phyloP scores from a whole-genome alignment of 2,113 vertebrate genomes.

The Sylvietta virens region DNA sequence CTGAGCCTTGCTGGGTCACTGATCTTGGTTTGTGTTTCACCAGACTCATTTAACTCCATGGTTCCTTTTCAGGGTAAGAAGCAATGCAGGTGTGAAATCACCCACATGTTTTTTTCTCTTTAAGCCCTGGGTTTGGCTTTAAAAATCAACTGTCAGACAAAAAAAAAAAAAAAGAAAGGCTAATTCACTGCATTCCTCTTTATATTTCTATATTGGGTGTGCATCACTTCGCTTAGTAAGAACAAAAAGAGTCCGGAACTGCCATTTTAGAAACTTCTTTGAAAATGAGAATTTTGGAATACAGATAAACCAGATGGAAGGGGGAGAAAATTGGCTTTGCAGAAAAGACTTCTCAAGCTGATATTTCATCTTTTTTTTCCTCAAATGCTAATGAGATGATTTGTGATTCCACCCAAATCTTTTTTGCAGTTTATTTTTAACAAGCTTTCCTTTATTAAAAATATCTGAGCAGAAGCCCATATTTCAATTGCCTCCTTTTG shows the following conservation, averaged over 20 bases:
- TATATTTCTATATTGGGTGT: not conserved
- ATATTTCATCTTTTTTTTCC: not conserved
- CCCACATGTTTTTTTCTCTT: not conserved
- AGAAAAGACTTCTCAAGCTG: conserved; percentile 29
- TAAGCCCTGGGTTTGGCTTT: not conserved
- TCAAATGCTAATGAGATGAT: conserved; percentile 52
- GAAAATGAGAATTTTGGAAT: conserved; percentile 33
- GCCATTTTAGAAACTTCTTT: conserved; percentile 37
- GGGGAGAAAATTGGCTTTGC: conserved; percentile 24
- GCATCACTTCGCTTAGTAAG: conserved; percentile 22
- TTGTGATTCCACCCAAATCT: conserved; percentile 50
- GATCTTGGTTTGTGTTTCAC: not conserved
- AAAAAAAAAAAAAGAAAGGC: not conserved
- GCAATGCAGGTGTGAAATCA: not conserved
- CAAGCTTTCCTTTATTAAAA: conserved; percentile 48
- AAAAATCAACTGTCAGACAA: not conserved
- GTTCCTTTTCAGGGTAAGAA: not conserved
- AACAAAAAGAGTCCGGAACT: conserved; percentile 31
- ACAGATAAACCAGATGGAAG: conserved; percentile 50
- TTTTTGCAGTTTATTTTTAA: conserved; percentile 58
- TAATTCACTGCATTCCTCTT: not conserved
- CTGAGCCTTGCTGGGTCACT: not conserved
- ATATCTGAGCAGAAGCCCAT: conserved; percentile 8
- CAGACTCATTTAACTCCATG: not conserved
- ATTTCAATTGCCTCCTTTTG: conserved; percentile 31